Conservation (phyloP, 2,797 vertebrate species). For the Pogonophryne albipinna region DNA sequence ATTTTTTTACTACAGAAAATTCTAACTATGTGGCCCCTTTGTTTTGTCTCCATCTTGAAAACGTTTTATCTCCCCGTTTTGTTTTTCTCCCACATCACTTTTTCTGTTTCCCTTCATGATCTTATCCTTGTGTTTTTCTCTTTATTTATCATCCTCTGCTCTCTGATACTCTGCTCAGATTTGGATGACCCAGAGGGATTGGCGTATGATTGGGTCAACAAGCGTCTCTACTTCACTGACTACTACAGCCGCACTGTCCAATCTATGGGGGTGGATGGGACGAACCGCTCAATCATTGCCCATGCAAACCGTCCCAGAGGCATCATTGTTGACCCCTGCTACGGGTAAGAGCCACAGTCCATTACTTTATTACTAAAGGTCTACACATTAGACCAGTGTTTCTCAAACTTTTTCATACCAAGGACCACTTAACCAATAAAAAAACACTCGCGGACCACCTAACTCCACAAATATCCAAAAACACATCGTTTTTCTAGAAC, state of each 20-base stretch:
- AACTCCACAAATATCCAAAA: too few species aligned
- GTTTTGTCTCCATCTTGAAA: not conserved
- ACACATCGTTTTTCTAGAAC: too few species aligned
- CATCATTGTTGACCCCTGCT: constrained; percentile 92
- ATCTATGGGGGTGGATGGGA: constrained; percentile 89
- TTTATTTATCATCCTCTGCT: constrained; percentile 9
- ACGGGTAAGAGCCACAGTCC: constrained; percentile 84
- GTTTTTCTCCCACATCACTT: not conserved
- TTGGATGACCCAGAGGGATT: constrained; percentile 90
- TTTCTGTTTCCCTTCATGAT: not conserved
- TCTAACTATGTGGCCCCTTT: not conserved
- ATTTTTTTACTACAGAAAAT: too few species aligned
- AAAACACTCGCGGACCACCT: too few species aligned
- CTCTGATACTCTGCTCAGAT: constrained; percentile 76
- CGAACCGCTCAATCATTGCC: constrained; percentile 87
- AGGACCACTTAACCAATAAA: too few species aligned
- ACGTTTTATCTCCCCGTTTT: not conserved
- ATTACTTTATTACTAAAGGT: constrained; percentile 1
- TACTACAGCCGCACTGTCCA: constrained; percentile 87
- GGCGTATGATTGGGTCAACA: constrained; percentile 95
- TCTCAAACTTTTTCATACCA: too few species aligned
- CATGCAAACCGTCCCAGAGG: constrained; percentile 87
- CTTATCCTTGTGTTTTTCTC: not conserved
- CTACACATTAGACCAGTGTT: not conserved
- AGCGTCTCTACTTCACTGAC: constrained; percentile 93